A percentile compares a stretch with the other conserved stretches of the same genome.
Conservation (phyloP, 2,888 invertebrate species). For the Sabatieria punctata region DNA sequence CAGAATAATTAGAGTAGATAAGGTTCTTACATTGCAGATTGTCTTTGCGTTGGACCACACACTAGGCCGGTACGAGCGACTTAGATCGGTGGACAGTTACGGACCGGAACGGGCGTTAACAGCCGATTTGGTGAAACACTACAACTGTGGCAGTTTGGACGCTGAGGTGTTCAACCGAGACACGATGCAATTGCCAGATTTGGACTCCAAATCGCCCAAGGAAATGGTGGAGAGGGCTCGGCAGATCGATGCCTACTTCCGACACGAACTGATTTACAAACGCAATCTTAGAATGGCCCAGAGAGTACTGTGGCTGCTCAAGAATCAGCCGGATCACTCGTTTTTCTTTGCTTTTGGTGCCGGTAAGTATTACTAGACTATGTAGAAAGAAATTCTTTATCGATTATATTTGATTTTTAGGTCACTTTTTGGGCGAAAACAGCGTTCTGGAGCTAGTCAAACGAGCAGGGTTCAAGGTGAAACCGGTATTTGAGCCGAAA, state of each 20-base stretch:
- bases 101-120: slow-evolving; percentile 26
- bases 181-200: not conserved
- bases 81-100: slow-evolving; percentile 11
- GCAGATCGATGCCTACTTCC: slow-evolving; percentile 38
- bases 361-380: slow-evolving; percentile 27
- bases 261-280: slow-evolving; percentile 39
- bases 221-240: not conserved
- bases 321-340: slow-evolving; percentile 33
- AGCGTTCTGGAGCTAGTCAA: slow-evolving; percentile 36
- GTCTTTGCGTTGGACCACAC: slow-evolving; percentile 38
- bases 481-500: slow-evolving; percentile 10
- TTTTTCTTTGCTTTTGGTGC: slow-evolving; percentile 43
- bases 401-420: slow-evolving; percentile 25
- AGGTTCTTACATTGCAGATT: slow-evolving; percentile 26
- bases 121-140: slow-evolving; percentile 36
- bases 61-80: slow-evolving; percentile 33
- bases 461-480: slow-evolving; percentile 28
- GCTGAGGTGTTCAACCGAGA: slow-evolving; percentile 29
- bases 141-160: slow-evolving; percentile 38
- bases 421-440: slow-evolving; percentile 38
- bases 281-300: slow-evolving; percentile 40
- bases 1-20: slow-evolving; percentile 1
- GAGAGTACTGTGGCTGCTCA: slow-evolving; percentile 35
- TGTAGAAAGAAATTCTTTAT: slow-evolving; percentile 6
- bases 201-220: too few relatives aligned